phyloP scores from a whole-genome alignment of 2,797 vertebrate genomes.

The Sebastes itinus region DNA sequence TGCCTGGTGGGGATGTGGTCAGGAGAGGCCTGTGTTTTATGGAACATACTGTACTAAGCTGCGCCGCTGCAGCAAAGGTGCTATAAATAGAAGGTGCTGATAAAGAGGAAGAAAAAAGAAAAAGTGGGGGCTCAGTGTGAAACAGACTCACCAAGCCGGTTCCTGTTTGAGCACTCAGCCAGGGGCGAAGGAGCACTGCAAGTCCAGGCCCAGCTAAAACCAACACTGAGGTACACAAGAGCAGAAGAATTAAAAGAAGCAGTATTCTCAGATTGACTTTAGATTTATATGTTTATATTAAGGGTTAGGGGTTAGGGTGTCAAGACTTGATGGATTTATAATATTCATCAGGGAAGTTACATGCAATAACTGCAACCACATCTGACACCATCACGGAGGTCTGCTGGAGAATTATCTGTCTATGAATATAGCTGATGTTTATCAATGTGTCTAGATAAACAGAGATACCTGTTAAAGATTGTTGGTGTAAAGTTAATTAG shows the following conservation, averaged over 20 bases:
- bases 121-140: constrained; percentile 44
- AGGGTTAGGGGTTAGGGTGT: background rate
- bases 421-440: background rate
- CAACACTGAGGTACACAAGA: constrained; percentile 14
- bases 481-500: background rate
- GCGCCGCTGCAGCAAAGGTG: constrained; percentile 58
- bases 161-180: constrained; percentile 54
- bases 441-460: background rate
- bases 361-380: constrained; percentile 1
- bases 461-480: background rate
- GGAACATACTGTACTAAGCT: constrained; percentile 74
- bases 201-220: constrained; percentile 32
- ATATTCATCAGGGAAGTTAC: constrained; percentile 18
- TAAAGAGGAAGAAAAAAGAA: constrained; percentile 62
- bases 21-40: constrained; percentile 56
- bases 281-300: constrained; percentile 26
- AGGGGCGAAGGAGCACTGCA: constrained; percentile 33
- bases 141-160: constrained; percentile 46
- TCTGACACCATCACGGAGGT: constrained; percentile 16
- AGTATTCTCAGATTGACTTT: constrained; percentile 4
- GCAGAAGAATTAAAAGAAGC: background rate
- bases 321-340: constrained; percentile 28
- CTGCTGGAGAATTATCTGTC: background rate
- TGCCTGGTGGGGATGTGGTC: constrained; percentile 59
- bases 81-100: constrained; percentile 79